These are phyloP conservation scores for Alligator sinensis DNA, from an alignment of 2,113 vertebrate genomes.

Conservation along the genomic window DNA sequence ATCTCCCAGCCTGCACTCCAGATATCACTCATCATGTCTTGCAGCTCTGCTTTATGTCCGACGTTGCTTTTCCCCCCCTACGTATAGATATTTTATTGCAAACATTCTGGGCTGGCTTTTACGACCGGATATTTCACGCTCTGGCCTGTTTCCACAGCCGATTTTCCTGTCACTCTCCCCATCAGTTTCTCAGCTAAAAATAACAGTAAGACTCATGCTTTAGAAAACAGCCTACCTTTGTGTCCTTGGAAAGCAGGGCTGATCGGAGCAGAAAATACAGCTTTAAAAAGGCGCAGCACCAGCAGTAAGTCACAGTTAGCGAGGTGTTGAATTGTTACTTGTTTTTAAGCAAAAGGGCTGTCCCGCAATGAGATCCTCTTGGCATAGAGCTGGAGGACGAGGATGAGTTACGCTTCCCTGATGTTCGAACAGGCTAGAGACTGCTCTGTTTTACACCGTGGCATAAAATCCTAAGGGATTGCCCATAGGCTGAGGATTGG, in stretches of 20 bases:
- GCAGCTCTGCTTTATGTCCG: neutral
- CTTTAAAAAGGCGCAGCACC: no score
- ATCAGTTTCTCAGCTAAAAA: neutral
- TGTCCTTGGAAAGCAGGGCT: neutral
- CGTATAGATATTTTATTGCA: neutral
- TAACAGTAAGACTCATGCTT: neutral
- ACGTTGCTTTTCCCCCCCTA: neutral
- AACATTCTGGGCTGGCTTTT: neutral
- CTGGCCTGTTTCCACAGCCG: neutral
- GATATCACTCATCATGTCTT: neutral
- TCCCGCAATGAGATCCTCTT: neutral
- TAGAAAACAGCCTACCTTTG: neutral
- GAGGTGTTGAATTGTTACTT: neutral
- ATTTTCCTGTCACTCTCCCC: neutral
- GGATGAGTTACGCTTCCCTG: neutral
- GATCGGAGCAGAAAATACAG: neutral
- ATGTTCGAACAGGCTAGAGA: neutral
- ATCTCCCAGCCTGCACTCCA: neutral
- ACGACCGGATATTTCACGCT: neutral
- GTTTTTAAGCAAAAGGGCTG: neutral
- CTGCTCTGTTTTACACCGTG: neutral
- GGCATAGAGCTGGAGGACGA: neutral
- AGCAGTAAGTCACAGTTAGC: neutral
- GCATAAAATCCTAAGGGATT: neutral
- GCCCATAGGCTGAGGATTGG: neutral